phyloP scores from a whole-genome alignment of 2,113 vertebrate genomes.

The Platysternon megacephalum region DNA sequence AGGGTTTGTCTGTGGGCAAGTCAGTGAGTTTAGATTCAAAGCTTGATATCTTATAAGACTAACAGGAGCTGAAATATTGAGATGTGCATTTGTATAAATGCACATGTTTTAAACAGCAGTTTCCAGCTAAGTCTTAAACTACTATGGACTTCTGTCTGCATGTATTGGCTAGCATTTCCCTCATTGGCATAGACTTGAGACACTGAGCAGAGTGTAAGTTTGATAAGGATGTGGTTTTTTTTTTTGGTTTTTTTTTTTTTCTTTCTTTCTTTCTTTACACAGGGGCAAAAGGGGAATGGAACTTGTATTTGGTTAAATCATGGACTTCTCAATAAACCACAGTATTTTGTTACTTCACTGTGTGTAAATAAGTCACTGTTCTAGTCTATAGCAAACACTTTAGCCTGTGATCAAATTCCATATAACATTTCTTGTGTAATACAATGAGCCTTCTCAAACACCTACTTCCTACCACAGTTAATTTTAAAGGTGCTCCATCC shows the following conservation, averaged over 20 bases:
- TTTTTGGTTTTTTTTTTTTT: too few relatives aligned
- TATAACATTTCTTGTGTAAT: neutral
- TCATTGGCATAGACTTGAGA: slow-evolving; percentile 14
- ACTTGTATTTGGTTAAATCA: slow-evolving; percentile 6
- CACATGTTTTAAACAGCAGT: slow-evolving; percentile 4
- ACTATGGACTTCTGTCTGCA: neutral
- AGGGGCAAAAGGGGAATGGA: neutral
- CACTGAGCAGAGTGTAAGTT: too few relatives aligned
- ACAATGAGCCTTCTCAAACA: neutral
- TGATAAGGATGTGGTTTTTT: neutral
- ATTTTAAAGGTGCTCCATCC: neutral
- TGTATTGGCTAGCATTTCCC: neutral
- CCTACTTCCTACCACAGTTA: neutral
- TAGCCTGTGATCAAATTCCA: neutral
- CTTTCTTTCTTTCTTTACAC: too few relatives aligned
- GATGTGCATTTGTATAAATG: too few relatives aligned
- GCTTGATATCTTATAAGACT: neutral
- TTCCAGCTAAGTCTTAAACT: slow-evolving; percentile 58
- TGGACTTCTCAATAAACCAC: slow-evolving; percentile 82
- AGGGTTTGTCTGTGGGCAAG: neutral
- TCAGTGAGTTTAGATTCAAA: neutral
- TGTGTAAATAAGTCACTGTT: neutral
- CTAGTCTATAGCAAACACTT: neutral
- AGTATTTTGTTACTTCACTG: slow-evolving; percentile 78
- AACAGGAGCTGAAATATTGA: neutral